Conservation (phyloP, 2,888 invertebrate species). For the Drosophila niveifrons region DNA sequence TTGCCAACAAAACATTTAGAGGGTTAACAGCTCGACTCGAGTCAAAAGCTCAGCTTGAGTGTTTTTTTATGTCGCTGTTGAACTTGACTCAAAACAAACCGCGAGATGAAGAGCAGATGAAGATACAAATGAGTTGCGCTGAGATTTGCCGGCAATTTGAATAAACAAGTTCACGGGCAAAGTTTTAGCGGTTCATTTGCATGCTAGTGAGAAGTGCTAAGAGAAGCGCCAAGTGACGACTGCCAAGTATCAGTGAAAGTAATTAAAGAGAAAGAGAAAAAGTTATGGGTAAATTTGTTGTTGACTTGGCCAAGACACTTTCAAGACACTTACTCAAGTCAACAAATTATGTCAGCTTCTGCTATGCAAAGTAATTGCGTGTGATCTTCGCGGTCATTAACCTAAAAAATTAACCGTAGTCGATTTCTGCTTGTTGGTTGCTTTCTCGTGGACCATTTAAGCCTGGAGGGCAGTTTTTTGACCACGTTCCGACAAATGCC, state of each 20-base stretch:
- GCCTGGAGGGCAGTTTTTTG: slow-evolving; percentile 55
- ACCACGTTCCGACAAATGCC: slow-evolving; percentile 26
- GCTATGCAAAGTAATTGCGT: slow-evolving; percentile 16
- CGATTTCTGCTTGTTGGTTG: not conserved
- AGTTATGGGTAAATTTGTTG: slow-evolving; percentile 8
- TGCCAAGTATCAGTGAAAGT: slow-evolving; percentile 59
- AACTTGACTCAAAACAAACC: slow-evolving; percentile 45
- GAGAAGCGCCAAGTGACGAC: slow-evolving; percentile 20
- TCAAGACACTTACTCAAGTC: slow-evolving; percentile 6
- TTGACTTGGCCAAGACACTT: not conserved
- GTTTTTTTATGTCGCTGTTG: slow-evolving; percentile 8
- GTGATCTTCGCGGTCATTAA: slow-evolving; percentile 52
- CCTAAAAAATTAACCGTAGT: slow-evolving; percentile 3
- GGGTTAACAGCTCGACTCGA: slow-evolving; percentile 57
- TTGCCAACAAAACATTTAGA: slow-evolving; percentile 5
- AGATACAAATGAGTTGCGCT: slow-evolving; percentile 24
- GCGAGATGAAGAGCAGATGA: slow-evolving; percentile 19
- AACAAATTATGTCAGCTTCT: not conserved
- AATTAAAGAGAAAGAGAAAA: slow-evolving; percentile 45
- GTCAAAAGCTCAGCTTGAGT: slow-evolving; percentile 45
- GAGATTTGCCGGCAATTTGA: slow-evolving; percentile 66
- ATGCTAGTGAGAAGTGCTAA: slow-evolving; percentile 51
- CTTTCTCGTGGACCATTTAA: slow-evolving; percentile 21
- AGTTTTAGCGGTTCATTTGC: slow-evolving; percentile 65
- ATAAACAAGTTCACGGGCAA: slow-evolving; percentile 76